Conservation (phyloP, 92 coral and sea anemone species). For the Palythoa heliodiscus region DNA sequence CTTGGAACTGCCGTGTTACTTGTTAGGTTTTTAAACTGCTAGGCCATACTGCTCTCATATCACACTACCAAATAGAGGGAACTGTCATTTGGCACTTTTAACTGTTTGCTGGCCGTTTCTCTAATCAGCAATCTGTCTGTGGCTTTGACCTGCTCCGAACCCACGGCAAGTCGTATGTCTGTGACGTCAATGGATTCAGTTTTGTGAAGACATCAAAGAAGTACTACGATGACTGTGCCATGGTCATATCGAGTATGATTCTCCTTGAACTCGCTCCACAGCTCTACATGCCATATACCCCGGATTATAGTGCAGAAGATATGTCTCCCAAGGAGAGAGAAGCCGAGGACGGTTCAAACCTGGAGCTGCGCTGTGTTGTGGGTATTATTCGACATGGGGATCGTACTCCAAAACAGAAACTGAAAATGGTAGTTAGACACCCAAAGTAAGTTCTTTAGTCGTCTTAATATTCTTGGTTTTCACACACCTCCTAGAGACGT, state of each 20-base stretch:
- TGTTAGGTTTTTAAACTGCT: too few species aligned
- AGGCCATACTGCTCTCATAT: too few species aligned
- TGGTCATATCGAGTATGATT: slow-evolving; percentile 82
- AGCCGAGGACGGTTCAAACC: slow-evolving; percentile 73
- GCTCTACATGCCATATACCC: slow-evolving; percentile 73
- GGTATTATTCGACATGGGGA: slow-evolving; percentile 97
- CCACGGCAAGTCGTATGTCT: slow-evolving; percentile 94
- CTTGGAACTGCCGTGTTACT: too few species aligned
- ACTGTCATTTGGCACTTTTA: too few species aligned
- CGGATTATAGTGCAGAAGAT: slow-evolving; percentile 65
- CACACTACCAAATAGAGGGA: too few species aligned
- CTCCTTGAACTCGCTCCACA: slow-evolving; percentile 92
- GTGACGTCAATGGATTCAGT: slow-evolving; percentile 99
- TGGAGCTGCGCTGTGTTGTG: slow-evolving; percentile 92
- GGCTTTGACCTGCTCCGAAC: slow-evolving; percentile 96
- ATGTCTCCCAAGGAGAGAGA: slow-evolving; percentile 68
- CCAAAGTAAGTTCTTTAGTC: slow-evolving; percentile 60
- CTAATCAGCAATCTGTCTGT: slow-evolving; percentile 92
- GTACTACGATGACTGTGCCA: slow-evolving; percentile 95
- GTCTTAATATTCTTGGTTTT: too few species aligned
- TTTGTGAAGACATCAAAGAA: slow-evolving; percentile 97
- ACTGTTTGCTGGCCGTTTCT: not conserved
- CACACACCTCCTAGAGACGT: too few species aligned
- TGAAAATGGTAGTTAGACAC: slow-evolving; percentile 96
- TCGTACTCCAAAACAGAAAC: slow-evolving; percentile 96